Conservation (phyloP, 2,797 vertebrate genomes). For the Etheostoma nigrum region DNA sequence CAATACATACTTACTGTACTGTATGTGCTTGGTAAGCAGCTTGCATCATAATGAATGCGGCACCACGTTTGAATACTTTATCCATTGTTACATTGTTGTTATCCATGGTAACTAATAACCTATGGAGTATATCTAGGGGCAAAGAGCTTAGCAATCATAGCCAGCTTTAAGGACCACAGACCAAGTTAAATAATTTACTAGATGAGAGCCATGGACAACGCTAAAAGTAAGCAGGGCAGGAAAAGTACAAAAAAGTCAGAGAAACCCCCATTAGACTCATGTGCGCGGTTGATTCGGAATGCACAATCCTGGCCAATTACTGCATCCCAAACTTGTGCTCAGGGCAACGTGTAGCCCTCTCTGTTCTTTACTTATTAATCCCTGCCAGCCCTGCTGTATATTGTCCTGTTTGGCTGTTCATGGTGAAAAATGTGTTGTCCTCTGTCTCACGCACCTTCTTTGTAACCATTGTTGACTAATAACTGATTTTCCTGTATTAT, state of each 20-base stretch:
- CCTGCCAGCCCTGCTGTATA: constrained; percentile 56
- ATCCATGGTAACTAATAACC: constrained; percentile 54
- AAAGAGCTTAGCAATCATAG: constrained; percentile 53
- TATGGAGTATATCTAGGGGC: constrained; percentile 44
- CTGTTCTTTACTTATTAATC: constrained; percentile 79
- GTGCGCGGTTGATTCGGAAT: constrained; percentile 58
- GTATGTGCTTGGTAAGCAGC: constrained; percentile 21
- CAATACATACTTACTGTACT: neutral
- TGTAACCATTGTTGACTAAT: constrained; percentile 61
- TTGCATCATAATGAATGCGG: constrained; percentile 36
- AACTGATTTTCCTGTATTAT: constrained; percentile 55
- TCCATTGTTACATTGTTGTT: constrained; percentile 49
- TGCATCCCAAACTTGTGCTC: constrained; percentile 66
- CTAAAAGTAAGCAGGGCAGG: constrained; percentile 56
- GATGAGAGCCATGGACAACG: constrained; percentile 33
- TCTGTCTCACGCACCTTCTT: constrained; percentile 46
- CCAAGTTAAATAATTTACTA: constrained; percentile 66
- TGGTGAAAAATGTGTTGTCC: constrained; percentile 68
- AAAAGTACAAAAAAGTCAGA: constrained; percentile 67
- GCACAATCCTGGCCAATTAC: constrained; percentile 79
- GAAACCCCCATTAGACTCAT: constrained; percentile 68
- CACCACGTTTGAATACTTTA: constrained; percentile 45
- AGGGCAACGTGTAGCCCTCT: constrained; percentile 67
- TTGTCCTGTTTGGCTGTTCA: constrained; percentile 70
- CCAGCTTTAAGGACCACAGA: constrained; percentile 58